Percentiles rank a stretch among this genome's conserved stretches.
Conservation (phyloP, 2,888 invertebrate species). For the Sminthurinus aureus region DNA sequence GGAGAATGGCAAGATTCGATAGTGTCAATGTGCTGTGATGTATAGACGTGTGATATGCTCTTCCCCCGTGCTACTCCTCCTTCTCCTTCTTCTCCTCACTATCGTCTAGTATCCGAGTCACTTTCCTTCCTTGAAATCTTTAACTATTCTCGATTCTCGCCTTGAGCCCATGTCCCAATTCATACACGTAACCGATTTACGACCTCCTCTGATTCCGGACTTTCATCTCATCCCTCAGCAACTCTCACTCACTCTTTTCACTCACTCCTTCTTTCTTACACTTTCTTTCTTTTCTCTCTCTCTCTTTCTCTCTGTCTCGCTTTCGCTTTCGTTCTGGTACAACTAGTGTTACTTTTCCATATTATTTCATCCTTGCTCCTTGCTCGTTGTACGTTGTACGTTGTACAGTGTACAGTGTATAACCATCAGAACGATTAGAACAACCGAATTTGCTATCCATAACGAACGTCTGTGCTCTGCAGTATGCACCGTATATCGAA, state of each 20-base stretch:
- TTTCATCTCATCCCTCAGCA: conserved; percentile 42
- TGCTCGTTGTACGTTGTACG: background rate
- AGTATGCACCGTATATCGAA: background rate
- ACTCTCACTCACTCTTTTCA: conserved; percentile 15
- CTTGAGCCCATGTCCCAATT: conserved; percentile 57
- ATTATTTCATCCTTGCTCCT: background rate
- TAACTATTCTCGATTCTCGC: conserved; percentile 58
- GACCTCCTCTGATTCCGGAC: conserved; percentile 57
- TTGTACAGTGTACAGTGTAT: background rate
- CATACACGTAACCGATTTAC: conserved; percentile 59
- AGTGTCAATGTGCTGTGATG: conserved; percentile 60
- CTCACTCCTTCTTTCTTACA: background rate
- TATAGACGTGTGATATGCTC: conserved; percentile 59
- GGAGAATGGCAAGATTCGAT: conserved; percentile 60
- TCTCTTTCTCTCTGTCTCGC: conserved; percentile 15
- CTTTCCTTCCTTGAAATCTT: conserved; percentile 57
- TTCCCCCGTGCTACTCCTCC: conserved; percentile 25
- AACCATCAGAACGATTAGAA: conserved; percentile 19
- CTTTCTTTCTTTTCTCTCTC: background rate
- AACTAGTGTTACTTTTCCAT: background rate
- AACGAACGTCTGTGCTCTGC: background rate
- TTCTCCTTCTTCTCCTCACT: background rate
- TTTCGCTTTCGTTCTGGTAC: background rate
- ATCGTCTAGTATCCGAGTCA: conserved; percentile 32
- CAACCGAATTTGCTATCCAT: conserved; percentile 23